Evolutionary conservation across 2,888 invertebrate genomes (phyloP), one percentile per base, ranked within the genome.

Genomic region (Cheilosia impressa): DNA sequence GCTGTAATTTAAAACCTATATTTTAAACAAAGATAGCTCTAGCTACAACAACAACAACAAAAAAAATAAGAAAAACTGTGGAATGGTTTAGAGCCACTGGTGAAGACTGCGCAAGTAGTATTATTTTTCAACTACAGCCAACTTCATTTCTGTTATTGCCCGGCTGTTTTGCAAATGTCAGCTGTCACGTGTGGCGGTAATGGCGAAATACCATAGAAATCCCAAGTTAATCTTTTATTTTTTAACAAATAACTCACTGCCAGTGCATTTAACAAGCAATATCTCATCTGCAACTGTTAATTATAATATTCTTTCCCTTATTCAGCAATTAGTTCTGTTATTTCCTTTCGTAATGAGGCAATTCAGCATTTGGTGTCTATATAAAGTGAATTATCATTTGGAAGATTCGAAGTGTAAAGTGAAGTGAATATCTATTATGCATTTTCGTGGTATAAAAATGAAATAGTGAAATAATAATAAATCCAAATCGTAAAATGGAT

Each of bases 111-210:
- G 19, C 62, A 22, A 24, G 10, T 53, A 4, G 2, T 10, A 55
- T 9, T 7, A 1, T 1, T 2, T 4, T 2, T 15, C 4, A 63
- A 75, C 73, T 52, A 2, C 65, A 31, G 6, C 65, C 63, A 84
- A 80, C 80, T 84, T 84, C 84, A 75, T 65, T 1, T 22, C 10
- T 58, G 45, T 80, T 79, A 65, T 84, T 58, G 17, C n/a, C 83
- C 63, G 79, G 79, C 52, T 78, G 62, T 24, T 55, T 38, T 34
- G 15, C 15, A 52, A 52, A 22, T 79, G 69, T 79, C 84, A 84
- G 34, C 72, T 79, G 83, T 75, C 84, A 75, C 80, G 50, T 75
- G 80, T 63, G 58, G 13, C 27, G 1, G 24, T 6, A 52, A 15
- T 52, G 5, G 19, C 24, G 52, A 15, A 13, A 13, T 24, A 24